Conservation (phyloP, 2,113 vertebrate species). For the Lagopus leucura region DNA sequence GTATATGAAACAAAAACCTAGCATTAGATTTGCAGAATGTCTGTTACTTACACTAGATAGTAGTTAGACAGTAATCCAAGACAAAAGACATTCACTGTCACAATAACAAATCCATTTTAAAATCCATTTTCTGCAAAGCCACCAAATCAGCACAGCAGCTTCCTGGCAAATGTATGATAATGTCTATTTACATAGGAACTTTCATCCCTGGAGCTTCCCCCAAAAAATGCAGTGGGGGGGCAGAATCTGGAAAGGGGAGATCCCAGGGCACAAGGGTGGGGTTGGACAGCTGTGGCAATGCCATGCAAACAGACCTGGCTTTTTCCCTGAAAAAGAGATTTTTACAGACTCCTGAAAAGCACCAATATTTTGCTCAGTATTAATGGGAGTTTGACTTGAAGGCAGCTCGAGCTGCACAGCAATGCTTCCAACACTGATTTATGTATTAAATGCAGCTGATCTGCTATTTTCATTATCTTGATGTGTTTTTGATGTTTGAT, state of each 20-base stretch:
- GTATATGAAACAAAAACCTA: slow-evolving; percentile 48
- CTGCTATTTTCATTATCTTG: slow-evolving; percentile 51
- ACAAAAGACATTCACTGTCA: slow-evolving; percentile 45
- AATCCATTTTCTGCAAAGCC: slow-evolving; percentile 33
- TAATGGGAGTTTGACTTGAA: slow-evolving; percentile 14
- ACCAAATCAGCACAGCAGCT: neutral
- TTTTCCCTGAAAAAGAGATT: neutral
- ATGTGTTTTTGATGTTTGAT: slow-evolving; percentile 34
- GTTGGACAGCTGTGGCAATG: neutral
- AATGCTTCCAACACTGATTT: slow-evolving; percentile 20
- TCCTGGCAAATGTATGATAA: neutral
- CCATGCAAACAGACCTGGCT: neutral
- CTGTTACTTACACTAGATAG: slow-evolving; percentile 46
- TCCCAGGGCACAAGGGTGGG: neutral
- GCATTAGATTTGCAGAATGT: slow-evolving; percentile 45
- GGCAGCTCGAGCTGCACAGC: neutral
- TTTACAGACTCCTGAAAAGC: slow-evolving; percentile 3
- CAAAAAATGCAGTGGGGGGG: neutral
- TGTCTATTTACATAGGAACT: slow-evolving; percentile 5
- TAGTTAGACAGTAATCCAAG: slow-evolving; percentile 1
- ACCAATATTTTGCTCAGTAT: neutral
- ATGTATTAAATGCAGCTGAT: slow-evolving; percentile 34
- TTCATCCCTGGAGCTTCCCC: neutral
- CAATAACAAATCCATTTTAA: slow-evolving; percentile 52
- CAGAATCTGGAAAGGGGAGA: neutral